A percentile compares a stretch with the other conserved stretches of the same genome.
phyloP scores from a whole-genome alignment of 2,113 vertebrate species.

The Catharus minimus region DNA sequence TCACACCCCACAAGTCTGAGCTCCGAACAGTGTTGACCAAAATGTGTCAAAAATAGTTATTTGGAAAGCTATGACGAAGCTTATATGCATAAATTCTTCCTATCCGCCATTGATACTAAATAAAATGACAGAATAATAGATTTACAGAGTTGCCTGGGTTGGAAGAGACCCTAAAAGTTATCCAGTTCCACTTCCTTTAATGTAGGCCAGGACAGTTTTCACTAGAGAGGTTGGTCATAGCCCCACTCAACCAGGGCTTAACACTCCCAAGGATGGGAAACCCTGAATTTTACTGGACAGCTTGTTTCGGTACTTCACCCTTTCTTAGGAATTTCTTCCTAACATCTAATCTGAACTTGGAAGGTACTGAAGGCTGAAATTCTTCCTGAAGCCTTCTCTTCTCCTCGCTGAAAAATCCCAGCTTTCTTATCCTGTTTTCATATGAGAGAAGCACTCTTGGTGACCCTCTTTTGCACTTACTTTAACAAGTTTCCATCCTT shows the following conservation, averaged over 20 bases:
- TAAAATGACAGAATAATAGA: not conserved
- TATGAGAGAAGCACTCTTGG: not conserved
- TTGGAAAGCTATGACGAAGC: not conserved
- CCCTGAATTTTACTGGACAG: not conserved
- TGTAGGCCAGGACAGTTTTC: too few relatives aligned
- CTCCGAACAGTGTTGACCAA: not conserved
- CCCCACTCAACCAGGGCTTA: not conserved
- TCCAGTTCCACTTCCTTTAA: too few relatives aligned
- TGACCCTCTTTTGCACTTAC: not conserved
- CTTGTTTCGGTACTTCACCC: not conserved
- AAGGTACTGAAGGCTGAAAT: not conserved
- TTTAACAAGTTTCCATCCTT: too few relatives aligned
- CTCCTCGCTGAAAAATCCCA: too few relatives aligned
- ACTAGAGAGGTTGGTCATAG: not conserved
- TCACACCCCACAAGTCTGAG: not conserved
- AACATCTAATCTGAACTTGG: not conserved
- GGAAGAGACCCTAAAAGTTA: not conserved
- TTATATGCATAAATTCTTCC: not conserved
- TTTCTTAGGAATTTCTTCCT: not conserved
- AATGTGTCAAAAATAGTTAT: not conserved
- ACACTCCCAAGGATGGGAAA: not conserved
- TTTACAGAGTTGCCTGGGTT: not conserved
- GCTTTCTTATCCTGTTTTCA: not conserved
- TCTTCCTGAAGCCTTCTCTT: not conserved
- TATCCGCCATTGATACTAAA: not conserved